Conservation (phyloP, 2,113 vertebrate species). For the Rana temporaria region DNA sequence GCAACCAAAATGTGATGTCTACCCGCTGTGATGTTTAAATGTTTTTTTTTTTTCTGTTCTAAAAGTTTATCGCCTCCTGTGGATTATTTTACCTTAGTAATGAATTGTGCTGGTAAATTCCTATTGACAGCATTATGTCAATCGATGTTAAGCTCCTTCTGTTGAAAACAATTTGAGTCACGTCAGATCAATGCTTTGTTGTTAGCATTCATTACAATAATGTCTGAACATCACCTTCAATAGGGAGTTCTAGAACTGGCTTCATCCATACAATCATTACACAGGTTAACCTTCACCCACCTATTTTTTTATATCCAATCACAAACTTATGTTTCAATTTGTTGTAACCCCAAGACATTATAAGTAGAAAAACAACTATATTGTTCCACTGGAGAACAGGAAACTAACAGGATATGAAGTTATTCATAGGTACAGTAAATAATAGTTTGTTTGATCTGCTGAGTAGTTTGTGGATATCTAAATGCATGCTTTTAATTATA, state of each 20-base stretch:
- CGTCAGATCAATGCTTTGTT: constrained; percentile 17
- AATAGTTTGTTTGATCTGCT: no score
- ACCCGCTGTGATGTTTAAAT: neutral
- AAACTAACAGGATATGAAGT: no score
- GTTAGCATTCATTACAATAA: constrained; percentile 26
- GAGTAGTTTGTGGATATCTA: no score
- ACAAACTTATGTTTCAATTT: neutral
- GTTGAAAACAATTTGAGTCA: neutral
- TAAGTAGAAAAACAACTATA: no score
- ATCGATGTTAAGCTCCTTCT: constrained; percentile 6
- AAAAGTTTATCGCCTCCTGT: neutral
- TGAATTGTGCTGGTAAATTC: constrained; percentile 6
- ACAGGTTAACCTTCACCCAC: neutral
- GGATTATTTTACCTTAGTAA: neutral
- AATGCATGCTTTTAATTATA: no score
- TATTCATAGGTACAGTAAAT: no score
- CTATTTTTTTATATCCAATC: neutral
- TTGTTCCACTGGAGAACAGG: no score
- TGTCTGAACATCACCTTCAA: constrained; percentile 9
- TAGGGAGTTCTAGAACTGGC: neutral
- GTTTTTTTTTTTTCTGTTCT: no score
- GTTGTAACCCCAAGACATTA: neutral
- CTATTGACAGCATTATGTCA: constrained; percentile 28
- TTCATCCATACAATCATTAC: neutral
- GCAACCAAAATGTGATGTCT: neutral